phyloP scores from a whole-genome alignment of 1,140 invertebrate genomes.

The Hyles vespertilio region DNA sequence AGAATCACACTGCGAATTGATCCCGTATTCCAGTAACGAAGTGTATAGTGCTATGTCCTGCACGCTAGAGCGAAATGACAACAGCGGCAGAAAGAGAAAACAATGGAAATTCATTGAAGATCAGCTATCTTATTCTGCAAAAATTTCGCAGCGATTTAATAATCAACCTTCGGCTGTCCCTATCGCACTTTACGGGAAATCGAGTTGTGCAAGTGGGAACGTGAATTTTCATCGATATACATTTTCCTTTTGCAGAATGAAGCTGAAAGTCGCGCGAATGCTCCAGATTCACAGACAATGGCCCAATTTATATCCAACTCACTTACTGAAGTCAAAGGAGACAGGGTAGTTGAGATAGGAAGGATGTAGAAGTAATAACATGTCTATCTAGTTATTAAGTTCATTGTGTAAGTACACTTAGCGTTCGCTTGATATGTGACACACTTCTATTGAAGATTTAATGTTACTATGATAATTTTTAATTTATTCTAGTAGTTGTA shows the following conservation, averaged over 20 bases:
- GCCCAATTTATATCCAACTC: conserved; percentile 73
- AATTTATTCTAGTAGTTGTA: too few species aligned
- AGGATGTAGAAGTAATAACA: conserved; percentile 34
- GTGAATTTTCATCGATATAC: conserved; percentile 27
- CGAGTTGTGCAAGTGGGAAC: conserved; percentile 20
- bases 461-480: too few species aligned
- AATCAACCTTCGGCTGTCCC: conserved; percentile 40
- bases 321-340: conserved; percentile 61
- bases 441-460: too few species aligned
- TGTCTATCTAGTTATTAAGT: conserved; percentile 25
- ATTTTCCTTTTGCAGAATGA: conserved; percentile 55
- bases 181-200: conserved; percentile 24
- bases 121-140: conserved; percentile 52
- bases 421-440: too few species aligned
- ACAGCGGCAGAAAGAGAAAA: conserved; percentile 52
- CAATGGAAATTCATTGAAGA: conserved; percentile 58
- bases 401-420: not conserved
- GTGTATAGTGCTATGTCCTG: conserved; percentile 43
- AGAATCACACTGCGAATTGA: conserved; percentile 55
- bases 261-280: conserved; percentile 56
- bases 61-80: conserved; percentile 51
- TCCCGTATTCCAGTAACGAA: conserved; percentile 52
- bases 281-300: conserved; percentile 73
- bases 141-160: conserved; percentile 42
- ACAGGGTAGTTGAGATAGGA: conserved; percentile 35